Percentiles rank a stretch among this genome's conserved stretches.
Evolutionary conservation across 2,113 vertebrate species (phyloP).

Genomic region (Cygnus atratus): DNA sequence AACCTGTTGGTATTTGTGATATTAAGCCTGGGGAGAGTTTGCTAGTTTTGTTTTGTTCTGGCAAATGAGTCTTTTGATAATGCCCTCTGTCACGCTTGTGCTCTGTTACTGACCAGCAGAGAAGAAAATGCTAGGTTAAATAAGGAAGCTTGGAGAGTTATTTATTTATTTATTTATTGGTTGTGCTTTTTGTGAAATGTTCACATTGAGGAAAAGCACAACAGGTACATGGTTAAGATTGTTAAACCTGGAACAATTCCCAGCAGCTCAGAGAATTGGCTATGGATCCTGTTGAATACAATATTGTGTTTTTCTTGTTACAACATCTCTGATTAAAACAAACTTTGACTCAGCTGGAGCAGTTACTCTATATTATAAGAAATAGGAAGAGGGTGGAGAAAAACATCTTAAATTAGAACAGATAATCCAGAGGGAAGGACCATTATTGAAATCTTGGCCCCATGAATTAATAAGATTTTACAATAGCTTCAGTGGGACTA

Average conservation of each 20-base stretch:
- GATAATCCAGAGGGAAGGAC: neutral
- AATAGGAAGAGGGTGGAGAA: neutral
- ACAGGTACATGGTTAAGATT: neutral
- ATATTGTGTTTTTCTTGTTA: neutral
- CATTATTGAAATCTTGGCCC: neutral
- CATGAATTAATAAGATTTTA: conserved; percentile 26
- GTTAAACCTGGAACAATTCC: neutral
- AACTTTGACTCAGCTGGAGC: neutral
- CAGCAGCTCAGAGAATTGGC: neutral
- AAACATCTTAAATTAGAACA: neutral
- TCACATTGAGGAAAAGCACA: neutral
- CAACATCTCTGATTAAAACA: neutral
- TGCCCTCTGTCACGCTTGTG: neutral
- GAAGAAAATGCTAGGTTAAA: neutral
- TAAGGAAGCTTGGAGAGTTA: neutral
- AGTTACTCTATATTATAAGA: neutral
- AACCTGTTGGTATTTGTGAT: neutral
- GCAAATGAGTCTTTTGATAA: neutral
- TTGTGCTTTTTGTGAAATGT: neutral
- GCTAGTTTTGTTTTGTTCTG: neutral
- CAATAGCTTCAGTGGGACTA: neutral
- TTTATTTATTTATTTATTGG: neutral
- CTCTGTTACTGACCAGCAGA: neutral
- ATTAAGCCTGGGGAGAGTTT: neutral
- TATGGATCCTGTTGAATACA: neutral